Conservation (phyloP, 2,113 vertebrate genomes). For the Tapirus terrestris region DNA sequence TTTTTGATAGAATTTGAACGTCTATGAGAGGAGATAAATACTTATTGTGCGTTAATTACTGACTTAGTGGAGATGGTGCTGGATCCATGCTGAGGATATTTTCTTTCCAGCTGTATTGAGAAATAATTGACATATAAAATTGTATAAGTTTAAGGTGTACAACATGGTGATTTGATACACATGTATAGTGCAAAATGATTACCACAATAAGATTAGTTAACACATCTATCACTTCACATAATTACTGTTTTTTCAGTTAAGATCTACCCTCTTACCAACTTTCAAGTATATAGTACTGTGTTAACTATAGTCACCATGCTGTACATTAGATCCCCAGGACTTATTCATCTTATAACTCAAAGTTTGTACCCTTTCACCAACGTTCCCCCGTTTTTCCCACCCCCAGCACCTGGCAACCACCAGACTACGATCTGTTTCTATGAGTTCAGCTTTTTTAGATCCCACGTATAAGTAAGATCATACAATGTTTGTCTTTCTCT, state of each 20-base stretch:
- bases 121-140: neutral
- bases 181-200: neutral
- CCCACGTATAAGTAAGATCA: neutral
- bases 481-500: neutral
- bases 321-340: neutral
- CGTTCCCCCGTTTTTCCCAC: no score
- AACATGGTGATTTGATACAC: neutral
- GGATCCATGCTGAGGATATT: neutral
- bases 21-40: neutral
- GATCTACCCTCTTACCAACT: neutral
- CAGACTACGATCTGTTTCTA: neutral
- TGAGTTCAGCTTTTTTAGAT: neutral
- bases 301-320: neutral
- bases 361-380: neutral
- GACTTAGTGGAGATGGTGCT: neutral
- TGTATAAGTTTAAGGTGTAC: neutral
- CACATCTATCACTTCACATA: neutral
- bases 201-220: neutral
- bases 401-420: neutral
- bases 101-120: neutral
- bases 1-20: neutral
- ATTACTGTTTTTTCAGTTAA: neutral
- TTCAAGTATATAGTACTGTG: neutral
- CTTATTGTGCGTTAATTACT: neutral
- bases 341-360: neutral